phyloP scores from a whole-genome alignment of 2,113 vertebrate genomes.

The Riparia riparia region DNA sequence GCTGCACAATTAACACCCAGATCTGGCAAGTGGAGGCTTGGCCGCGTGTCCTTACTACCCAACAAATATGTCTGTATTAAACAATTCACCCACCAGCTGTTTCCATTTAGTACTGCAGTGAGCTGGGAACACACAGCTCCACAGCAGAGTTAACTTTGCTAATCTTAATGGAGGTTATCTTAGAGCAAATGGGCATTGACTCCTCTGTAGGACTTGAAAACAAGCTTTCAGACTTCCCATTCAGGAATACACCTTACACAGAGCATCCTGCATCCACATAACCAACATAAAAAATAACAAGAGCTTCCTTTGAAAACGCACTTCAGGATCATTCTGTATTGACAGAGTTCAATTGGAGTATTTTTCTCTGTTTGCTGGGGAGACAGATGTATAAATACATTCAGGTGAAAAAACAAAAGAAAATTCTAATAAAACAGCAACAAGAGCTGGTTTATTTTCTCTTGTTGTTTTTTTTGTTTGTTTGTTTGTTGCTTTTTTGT shows the following conservation, averaged over 20 bases:
- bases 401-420: not conserved
- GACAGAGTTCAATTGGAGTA: not conserved
- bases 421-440: not conserved
- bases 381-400: not conserved
- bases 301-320: not conserved
- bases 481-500: not conserved
- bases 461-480: not conserved
- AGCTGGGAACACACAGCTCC: not conserved
- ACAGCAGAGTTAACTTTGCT: not conserved
- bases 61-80: constrained; percentile 58
- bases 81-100: constrained; percentile 28
- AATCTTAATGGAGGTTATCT: constrained; percentile 6
- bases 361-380: not conserved
- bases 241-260: not conserved
- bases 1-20: constrained; percentile 73
- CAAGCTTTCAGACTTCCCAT: not conserved
- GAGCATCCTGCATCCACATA: not conserved
- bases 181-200: not conserved
- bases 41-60: not conserved
- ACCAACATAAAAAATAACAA: not conserved
- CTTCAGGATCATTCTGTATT: not conserved
- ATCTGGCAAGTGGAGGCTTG: not conserved
- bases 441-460: not conserved
- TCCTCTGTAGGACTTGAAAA: not conserved
- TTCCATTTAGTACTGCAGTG: constrained; percentile 44